Conservation (phyloP, 2,888 invertebrate genomes). For the Cabera pusaria region DNA sequence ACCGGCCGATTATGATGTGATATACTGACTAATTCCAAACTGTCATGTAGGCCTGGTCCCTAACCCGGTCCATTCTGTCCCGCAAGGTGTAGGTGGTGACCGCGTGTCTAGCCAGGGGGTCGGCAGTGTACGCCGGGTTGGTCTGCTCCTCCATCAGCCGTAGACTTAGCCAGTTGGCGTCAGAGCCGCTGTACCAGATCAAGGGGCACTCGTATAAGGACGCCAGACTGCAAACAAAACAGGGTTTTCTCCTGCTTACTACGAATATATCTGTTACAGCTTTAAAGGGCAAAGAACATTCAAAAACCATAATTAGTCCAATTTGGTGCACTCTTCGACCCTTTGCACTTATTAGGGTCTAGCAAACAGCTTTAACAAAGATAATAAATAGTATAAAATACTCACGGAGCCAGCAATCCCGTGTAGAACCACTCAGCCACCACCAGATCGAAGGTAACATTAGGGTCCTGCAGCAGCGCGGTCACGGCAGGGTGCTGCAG, state of each 20-base stretch:
- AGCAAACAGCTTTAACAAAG: too few species aligned
- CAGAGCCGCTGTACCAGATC: slow-evolving; percentile 53
- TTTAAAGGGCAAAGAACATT: too few species aligned
- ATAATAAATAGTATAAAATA: too few species aligned
- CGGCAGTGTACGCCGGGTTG: slow-evolving; percentile 42
- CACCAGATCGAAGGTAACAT: slow-evolving; percentile 45
- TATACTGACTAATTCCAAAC: slow-evolving; percentile 50
- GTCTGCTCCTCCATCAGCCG: slow-evolving; percentile 48
- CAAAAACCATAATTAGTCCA: too few species aligned
- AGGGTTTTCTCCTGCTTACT: too few species aligned
- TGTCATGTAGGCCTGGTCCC: slow-evolving; percentile 43
- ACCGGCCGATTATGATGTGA: too few species aligned
- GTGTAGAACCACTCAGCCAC: slow-evolving; percentile 57
- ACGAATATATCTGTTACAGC: too few species aligned
- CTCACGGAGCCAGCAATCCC: slow-evolving; percentile 59
- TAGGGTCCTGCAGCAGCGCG: slow-evolving; percentile 40
- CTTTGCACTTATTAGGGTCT: too few species aligned
- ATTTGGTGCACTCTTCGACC: too few species aligned
- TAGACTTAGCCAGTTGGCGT: slow-evolving; percentile 48
- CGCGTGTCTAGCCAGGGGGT: slow-evolving; percentile 33
- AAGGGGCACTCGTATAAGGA: slow-evolving; percentile 53
- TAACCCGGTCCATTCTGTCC: slow-evolving; percentile 41
- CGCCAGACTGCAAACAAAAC: slow-evolving; percentile 42
- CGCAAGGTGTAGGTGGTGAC: slow-evolving; percentile 26
- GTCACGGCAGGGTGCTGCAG: slow-evolving; percentile 46